Percentiles rank a stretch among this genome's conserved stretches.
These are phyloP conservation scores for Loriculus beryllinus DNA, from an alignment of 2,797 vertebrate species.

Conservation along the genomic window DNA sequence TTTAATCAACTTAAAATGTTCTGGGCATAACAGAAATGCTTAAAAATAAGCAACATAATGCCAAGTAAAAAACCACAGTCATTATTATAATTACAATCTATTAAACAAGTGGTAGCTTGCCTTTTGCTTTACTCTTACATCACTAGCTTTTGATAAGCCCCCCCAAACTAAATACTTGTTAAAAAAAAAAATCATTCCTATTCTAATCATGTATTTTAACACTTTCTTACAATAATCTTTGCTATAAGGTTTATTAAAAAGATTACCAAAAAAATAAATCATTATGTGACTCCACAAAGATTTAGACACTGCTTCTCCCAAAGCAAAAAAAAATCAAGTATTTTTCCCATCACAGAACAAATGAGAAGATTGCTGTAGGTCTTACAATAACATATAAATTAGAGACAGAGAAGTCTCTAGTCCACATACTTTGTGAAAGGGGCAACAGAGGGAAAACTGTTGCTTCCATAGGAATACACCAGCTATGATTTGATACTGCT, in stretches of 20 bases:
- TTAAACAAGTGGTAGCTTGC: background rate
- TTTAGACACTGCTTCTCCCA: background rate
- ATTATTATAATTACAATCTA: background rate
- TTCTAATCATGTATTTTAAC: background rate
- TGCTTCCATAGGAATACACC: background rate
- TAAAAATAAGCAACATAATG: background rate
- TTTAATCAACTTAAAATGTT: background rate
- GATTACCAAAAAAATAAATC: background rate
- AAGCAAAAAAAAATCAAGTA: rapidly evolving
- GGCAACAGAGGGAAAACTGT: rapidly evolving
- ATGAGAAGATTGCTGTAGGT: background rate
- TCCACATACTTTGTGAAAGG: background rate
- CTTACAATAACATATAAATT: background rate
- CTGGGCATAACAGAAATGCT: background rate
- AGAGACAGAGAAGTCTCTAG: background rate
- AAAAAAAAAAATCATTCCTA: background rate
- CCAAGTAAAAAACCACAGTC: background rate
- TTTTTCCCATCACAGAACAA: background rate
- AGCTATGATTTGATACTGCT: background rate
- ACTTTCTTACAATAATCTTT: background rate
- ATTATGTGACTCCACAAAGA: background rate
- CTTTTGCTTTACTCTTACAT: background rate
- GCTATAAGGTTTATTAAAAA: background rate
- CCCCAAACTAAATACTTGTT: background rate
- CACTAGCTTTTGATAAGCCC: background rate